phyloP scores from a whole-genome alignment of 2,113 vertebrate species.

The Marcusenius ussheri region DNA sequence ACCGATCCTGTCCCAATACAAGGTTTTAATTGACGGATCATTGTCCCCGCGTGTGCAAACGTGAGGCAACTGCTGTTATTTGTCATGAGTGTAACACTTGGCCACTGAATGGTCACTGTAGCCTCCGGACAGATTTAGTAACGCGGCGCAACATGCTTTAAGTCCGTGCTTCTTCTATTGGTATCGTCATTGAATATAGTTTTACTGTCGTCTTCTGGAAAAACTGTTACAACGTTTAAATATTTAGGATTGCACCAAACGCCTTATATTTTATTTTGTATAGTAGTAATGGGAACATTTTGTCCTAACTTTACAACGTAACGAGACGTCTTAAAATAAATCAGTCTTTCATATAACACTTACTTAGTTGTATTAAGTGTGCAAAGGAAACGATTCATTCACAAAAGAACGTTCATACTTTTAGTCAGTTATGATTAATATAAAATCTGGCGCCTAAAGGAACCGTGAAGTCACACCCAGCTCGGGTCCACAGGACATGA shows the following conservation, averaged over 20 bases:
- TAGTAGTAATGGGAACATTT: background rate
- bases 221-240: background rate
- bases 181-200: background rate
- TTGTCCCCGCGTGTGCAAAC: background rate
- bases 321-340: background rate
- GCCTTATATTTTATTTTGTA: background rate
- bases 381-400: background rate
- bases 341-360: background rate
- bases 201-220: background rate
- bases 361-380: background rate
- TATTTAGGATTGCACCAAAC: background rate
- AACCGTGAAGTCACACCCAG: slow-evolving; percentile 10
- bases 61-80: background rate
- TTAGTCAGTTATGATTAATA: background rate
- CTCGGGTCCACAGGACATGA: background rate
- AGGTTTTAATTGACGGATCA: background rate
- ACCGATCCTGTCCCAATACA: background rate
- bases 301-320: background rate
- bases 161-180: background rate
- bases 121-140: background rate
- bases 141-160: background rate
- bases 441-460: background rate
- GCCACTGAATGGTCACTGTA: background rate
- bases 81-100: background rate
- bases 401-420: background rate